Evolutionary conservation across 2,888 invertebrate species (phyloP), one percentile per base, ranked within the genome.

Genomic region (Drosophila mimetica): DNA sequence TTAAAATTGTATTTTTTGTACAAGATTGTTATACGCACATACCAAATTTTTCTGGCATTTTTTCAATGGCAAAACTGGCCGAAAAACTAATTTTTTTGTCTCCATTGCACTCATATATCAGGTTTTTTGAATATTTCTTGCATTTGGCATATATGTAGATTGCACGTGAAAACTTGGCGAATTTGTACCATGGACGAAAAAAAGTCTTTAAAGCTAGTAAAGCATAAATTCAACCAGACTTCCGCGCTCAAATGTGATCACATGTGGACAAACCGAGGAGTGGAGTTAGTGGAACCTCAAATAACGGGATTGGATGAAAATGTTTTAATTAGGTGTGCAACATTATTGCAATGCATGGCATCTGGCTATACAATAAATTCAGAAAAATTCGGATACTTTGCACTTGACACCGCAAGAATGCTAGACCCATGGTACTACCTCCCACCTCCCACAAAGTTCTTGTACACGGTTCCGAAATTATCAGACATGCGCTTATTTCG

Each of bases 41-140:
- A n/a, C n/a, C n/a, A n/a, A n/a, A n/a, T n/a, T n/a, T n/a, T n/a
- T n/a, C n/a, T n/a, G n/a, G n/a, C n/a, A n/a, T n/a, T n/a, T n/a
- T n/a, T n/a, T n/a, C n/a, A n/a, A n/a, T n/a, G n/a, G n/a, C n/a
- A n/a, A n/a, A n/a, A n/a, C n/a, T n/a, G n/a, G n/a, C n/a, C n/a
- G n/a, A n/a, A n/a, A n/a, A n/a, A n/a, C n/a, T n/a, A n/a, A n/a
- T n/a, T n/a, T n/a, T n/a, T n/a, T 28, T 28, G 28, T 30, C 59
- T 67, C 75, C 65, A 65, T 65, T 50, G 48, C 61, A 34, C 34
- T 34, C 34, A 4, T 34, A 34, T 34, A 34, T n/a, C 1, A 2
- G 34, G 34, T 34, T 34, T 34, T 34, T 34, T 34, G 9, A 34
- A 34, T 34, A 34, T 34, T 34, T 34, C 34, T 34, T n/a, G 34